Conservation (phyloP, 2,113 vertebrate genomes). For the Amblyornis subalaris region DNA sequence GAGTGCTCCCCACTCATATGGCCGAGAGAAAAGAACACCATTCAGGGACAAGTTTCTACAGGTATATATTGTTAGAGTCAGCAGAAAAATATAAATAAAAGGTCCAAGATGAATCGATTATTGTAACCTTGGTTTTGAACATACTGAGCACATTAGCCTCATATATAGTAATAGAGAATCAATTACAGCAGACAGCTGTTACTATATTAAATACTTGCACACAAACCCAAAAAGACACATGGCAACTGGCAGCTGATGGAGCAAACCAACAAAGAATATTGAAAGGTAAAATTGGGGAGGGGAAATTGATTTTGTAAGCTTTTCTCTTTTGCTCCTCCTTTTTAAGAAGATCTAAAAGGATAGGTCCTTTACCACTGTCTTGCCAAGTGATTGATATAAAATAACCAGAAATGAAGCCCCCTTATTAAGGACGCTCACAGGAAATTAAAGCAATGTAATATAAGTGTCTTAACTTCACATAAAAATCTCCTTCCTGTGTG, state of each 20-base stretch:
- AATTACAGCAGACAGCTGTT: not conserved
- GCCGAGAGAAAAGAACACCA: not conserved
- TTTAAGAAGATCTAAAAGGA: not conserved
- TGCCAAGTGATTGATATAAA: not conserved
- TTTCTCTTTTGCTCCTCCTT: not conserved
- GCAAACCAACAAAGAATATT: not conserved
- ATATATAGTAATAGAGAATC: not conserved
- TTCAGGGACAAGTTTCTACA: not conserved
- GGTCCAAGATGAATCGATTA: not conserved
- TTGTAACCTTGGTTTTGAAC: not conserved
- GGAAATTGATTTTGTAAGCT: not conserved
- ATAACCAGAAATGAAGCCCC: not conserved
- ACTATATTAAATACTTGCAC: not conserved
- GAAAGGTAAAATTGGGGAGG: not conserved
- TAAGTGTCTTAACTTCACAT: not conserved
- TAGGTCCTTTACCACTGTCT: not conserved
- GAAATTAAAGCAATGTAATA: not conserved
- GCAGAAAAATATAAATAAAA: not conserved
- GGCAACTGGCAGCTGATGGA: not conserved
- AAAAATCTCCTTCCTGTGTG: not conserved
- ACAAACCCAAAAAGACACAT: not conserved
- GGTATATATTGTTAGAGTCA: not conserved
- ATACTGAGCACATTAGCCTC: not conserved
- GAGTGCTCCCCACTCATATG: not conserved
- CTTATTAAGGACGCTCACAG: not conserved